phyloP scores from a whole-genome alignment of 2,888 invertebrate genomes.

The Julus scanicus region DNA sequence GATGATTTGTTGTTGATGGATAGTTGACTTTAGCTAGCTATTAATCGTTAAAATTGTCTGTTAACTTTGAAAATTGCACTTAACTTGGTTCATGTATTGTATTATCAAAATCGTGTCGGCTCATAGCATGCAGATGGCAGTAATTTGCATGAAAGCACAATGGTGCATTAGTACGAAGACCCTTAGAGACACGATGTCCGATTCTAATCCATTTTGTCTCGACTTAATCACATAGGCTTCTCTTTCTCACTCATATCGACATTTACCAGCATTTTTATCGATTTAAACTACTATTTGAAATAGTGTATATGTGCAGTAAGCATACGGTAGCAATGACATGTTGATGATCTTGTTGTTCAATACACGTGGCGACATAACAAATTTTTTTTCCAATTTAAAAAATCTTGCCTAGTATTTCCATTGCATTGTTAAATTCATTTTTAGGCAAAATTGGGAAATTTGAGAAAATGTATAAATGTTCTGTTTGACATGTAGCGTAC shows the following conservation, averaged over 20 bases:
- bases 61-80: neutral
- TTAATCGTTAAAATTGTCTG: neutral
- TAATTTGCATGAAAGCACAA: constrained; percentile 13
- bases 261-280: too few relatives aligned
- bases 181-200: neutral
- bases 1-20: neutral
- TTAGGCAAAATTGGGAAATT: too few relatives aligned
- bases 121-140: neutral
- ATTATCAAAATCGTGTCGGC: neutral
- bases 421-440: too few relatives aligned
- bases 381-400: too few relatives aligned
- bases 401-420: too few relatives aligned
- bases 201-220: neutral
- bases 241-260: neutral
- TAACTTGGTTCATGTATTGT: neutral
- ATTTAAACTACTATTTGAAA: too few relatives aligned
- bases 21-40: neutral
- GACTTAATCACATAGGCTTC: neutral
- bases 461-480: too few relatives aligned
- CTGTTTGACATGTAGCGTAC: too few relatives aligned
- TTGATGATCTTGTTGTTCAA: too few relatives aligned
- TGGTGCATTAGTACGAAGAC: neutral
- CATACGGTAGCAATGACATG: too few relatives aligned
- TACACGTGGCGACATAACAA: too few relatives aligned
- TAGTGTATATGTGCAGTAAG: too few relatives aligned